Percentiles rank a stretch among this genome's conserved stretches.
These are phyloP conservation scores for Leptogaster cylindrica DNA, from an alignment of 2,888 invertebrate genomes.

Conservation along the genomic window DNA sequence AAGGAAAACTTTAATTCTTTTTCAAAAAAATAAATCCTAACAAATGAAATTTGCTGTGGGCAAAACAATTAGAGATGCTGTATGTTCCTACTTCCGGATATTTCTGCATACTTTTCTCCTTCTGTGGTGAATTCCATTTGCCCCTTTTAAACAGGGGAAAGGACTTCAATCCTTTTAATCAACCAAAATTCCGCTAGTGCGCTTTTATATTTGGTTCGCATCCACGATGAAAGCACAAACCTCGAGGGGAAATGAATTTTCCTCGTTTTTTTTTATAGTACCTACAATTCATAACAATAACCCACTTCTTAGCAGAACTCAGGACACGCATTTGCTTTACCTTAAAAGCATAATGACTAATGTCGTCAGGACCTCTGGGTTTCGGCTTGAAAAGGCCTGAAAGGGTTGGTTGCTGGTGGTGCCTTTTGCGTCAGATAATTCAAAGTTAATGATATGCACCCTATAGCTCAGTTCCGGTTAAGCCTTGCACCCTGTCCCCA, in stretches of 20 bases:
- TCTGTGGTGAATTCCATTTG: too few species aligned
- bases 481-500: constrained; percentile 16
- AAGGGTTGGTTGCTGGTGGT: constrained; percentile 28
- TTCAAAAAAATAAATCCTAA: too few species aligned
- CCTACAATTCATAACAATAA: too few species aligned
- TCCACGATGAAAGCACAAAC: background rate
- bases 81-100: too few species aligned
- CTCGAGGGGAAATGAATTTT: background rate
- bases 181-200: too few species aligned
- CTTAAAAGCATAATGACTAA: constrained; percentile 7
- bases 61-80: too few species aligned
- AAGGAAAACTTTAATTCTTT: too few species aligned
- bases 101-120: too few species aligned
- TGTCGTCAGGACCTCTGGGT: background rate
- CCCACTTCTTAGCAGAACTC: background rate
- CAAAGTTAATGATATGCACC: constrained; percentile 52
- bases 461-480: constrained; percentile 35
- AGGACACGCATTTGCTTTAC: background rate
- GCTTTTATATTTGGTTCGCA: too few species aligned
- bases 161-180: too few species aligned
- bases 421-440: constrained; percentile 43
- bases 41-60: too few species aligned
- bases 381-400: constrained; percentile 44
- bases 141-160: too few species aligned
- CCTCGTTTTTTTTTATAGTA: background rate